These are phyloP conservation scores for Ispidina picta DNA, from an alignment of 2,797 vertebrate species.

Conservation along the genomic window DNA sequence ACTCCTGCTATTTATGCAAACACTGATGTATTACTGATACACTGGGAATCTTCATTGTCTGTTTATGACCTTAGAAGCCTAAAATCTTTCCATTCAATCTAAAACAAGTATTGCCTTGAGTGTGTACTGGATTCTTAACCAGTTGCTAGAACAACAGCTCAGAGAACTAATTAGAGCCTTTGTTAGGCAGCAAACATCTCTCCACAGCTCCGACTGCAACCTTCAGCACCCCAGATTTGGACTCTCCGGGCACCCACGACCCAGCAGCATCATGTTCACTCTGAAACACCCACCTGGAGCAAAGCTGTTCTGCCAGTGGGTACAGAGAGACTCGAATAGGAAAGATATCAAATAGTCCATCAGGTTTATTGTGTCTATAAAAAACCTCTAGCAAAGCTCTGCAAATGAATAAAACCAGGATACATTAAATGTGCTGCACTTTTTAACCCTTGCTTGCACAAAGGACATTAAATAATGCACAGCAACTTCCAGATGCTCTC, in stretches of 20 bases:
- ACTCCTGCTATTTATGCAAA: background rate
- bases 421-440: background rate
- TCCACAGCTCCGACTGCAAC: background rate
- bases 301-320: rapidly evolving
- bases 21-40: background rate
- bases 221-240: rapidly evolving
- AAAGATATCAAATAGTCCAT: background rate
- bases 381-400: background rate
- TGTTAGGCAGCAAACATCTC: background rate
- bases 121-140: background rate
- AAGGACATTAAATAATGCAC: rapidly evolving
- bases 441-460: background rate
- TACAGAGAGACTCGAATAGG: rapidly evolving
- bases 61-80: background rate
- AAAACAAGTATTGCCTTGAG: background rate
- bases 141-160: background rate
- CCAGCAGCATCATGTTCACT: rapidly evolving
- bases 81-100: background rate
- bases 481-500: background rate
- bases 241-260: rapidly evolving
- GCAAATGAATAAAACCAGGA: background rate
- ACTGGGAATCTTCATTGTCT: background rate
- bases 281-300: rapidly evolving
- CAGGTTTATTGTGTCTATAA: background rate
- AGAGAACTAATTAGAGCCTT: background rate